Evolutionary conservation across 2,888 invertebrate species (phyloP).

Genomic region (Volucella inanis): DNA sequence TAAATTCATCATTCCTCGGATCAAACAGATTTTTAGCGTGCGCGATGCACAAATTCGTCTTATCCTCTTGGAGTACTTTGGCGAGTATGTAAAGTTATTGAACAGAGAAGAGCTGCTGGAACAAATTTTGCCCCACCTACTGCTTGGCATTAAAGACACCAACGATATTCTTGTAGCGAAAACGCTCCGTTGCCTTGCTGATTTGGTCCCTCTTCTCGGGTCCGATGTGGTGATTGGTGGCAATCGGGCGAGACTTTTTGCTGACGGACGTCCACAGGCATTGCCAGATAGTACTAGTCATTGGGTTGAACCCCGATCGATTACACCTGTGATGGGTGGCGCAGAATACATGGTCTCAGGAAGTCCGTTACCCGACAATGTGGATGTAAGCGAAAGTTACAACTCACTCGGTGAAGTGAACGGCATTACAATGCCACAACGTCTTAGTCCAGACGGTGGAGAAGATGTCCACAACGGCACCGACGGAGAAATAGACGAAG

Average conservation of each 20-base stretch:
- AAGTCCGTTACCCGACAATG: conserved; percentile 80
- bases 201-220: conserved; percentile 91
- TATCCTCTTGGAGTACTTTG: conserved; percentile 90
- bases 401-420: conserved; percentile 76
- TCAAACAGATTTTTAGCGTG: conserved; percentile 92
- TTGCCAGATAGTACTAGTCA: conserved; percentile 78
- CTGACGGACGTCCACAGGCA: conserved; percentile 90
- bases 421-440: conserved; percentile 85
- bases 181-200: conserved; percentile 91
- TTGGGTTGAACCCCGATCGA: conserved; percentile 82
- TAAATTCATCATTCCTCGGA: conserved; percentile 89
- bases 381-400: conserved; percentile 76
- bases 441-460: conserved; percentile 92
- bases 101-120: conserved; percentile 89
- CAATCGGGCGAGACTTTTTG: conserved; percentile 90
- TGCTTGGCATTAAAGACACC: conserved; percentile 93
- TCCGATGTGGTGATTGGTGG: conserved; percentile 94
- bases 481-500: conserved; percentile 85
- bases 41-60: conserved; percentile 92
- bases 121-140: conserved; percentile 92
- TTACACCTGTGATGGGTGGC: conserved; percentile 81
- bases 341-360: conserved; percentile 81
- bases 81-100: conserved; percentile 89
- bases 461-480: conserved; percentile 85
- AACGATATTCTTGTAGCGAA: conserved; percentile 92